Evolutionary conservation across 2,113 vertebrate species (phyloP), one percentile per base, ranked within the genome.

Genomic region (Abramis brama): DNA sequence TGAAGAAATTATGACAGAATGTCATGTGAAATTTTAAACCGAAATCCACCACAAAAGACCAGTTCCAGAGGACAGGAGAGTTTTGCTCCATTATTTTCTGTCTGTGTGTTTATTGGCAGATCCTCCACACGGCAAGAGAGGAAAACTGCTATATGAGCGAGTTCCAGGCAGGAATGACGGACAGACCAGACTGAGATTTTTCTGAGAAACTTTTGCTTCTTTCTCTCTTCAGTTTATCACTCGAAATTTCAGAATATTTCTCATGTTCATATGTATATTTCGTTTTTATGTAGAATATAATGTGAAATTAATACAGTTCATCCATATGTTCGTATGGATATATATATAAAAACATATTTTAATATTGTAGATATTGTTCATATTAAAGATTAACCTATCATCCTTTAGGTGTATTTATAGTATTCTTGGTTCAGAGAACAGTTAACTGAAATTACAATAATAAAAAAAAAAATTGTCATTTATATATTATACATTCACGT

Each of bases 151-250:
- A 11, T 98, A 95, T 80, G 97, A 99, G 94, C 96, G 89, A 91
- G 94, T 98, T 12, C 97, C 97, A 17, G 97, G 97, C 84, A 94
- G 96, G 91, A 93, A 74, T 76, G 97, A 99, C 79, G 97, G 97
- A 87, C 97, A 99, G 93, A 99, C 97, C 5, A 94, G 96, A 79
- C 96, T 99, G 1, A 96, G 89, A 86, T 96, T 99, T 88, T 96
- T 96, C 87, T 98, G 92, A 79, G 60, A 27, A 52, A 57, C 23
- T 55, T 30, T 6, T 70, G 47, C 27, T 43, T 7, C 55, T 21
- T 36, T 43, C 15, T 73, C 15, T 43, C 15, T 43, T 4, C 2
- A 6, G 43, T 50, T 27, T 50, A 15, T 75, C 73, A 15, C 73
- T 75, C 13, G 73, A 75, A 43, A 43, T 73, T 36, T 36, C 19